Percentiles rank a stretch among this genome's conserved stretches.
These are phyloP conservation scores for Progne subis DNA, from an alignment of 2,113 vertebrate genomes.

Conservation along the genomic window DNA sequence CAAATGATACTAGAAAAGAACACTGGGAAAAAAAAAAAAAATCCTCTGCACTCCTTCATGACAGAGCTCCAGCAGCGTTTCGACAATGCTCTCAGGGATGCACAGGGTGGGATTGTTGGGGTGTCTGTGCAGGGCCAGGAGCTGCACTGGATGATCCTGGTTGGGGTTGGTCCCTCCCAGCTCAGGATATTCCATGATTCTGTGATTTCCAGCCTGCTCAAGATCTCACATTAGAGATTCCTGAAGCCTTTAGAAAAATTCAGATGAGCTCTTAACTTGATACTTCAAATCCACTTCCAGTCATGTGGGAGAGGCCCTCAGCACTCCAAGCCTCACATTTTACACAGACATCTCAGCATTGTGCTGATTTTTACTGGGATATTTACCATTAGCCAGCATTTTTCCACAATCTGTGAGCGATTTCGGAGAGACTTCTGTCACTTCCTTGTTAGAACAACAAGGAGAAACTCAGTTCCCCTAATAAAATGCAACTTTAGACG, in stretches of 20 bases:
- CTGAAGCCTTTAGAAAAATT: not conserved
- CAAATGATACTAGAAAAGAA: not conserved
- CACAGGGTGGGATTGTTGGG: not conserved
- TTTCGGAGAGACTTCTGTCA: not conserved
- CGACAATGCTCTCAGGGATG: not conserved
- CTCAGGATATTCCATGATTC: not conserved
- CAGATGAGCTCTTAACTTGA: not conserved
- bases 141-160: not conserved
- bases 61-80: rapidly evolving
- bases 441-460: not conserved
- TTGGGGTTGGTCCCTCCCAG: not conserved
- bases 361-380: not conserved
- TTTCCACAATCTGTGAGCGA: not conserved
- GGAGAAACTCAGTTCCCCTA: not conserved
- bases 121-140: not conserved
- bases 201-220: not conserved
- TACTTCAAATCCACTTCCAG: not conserved
- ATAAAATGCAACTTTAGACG: not conserved
- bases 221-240: not conserved
- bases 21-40: not conserved
- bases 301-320: not conserved
- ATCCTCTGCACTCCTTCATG: not conserved
- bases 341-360: not conserved
- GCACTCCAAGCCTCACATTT: not conserved
- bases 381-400: not conserved